These are phyloP conservation scores for Lontra canadensis DNA, from an alignment of 2,113 vertebrate species.

Conservation along the genomic window DNA sequence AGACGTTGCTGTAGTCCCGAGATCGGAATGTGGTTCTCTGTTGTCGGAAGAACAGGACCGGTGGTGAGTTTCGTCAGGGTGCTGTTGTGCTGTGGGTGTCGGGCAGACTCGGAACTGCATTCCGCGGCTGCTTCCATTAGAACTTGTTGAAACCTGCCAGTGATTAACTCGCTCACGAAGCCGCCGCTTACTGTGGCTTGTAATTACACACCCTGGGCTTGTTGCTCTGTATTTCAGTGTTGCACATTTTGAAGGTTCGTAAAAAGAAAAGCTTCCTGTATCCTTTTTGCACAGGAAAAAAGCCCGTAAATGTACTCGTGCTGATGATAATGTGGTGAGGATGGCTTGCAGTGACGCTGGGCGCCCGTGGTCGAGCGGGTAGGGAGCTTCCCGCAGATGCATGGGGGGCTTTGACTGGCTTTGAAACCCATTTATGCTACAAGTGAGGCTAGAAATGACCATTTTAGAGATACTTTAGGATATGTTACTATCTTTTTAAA, in stretches of 20 bases:
- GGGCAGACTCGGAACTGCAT: constrained; percentile 63
- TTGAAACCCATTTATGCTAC: constrained; percentile 11
- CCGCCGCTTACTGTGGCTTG: constrained; percentile 58
- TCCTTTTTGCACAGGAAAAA: constrained; percentile 19
- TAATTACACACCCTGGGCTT: constrained; percentile 62
- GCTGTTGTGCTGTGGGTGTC: constrained; percentile 38
- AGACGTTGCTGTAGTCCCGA: constrained; percentile 71
- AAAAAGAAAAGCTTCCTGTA: neutral
- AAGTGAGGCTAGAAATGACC: constrained; percentile 24
- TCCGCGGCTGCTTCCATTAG: constrained; percentile 57
- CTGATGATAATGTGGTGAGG: neutral
- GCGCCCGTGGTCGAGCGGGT: neutral
- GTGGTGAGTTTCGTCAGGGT: constrained; percentile 86
- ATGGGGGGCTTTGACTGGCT: neutral
- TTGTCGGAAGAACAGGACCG: constrained; percentile 91
- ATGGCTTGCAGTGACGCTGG: neutral
- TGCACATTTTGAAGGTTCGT: constrained; percentile 37
- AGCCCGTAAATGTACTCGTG: constrained; percentile 41
- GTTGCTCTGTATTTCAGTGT: constrained; percentile 54
- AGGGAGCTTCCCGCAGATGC: constrained; percentile 10
- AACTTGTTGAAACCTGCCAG: constrained; percentile 79
- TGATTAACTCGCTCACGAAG: constrained; percentile 62
- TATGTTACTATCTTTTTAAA: neutral
- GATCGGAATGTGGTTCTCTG: constrained; percentile 96
- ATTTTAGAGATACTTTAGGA: neutral